Evolutionary conservation across 2,888 invertebrate species (phyloP).

Genomic region (Crematogaster levior): DNA sequence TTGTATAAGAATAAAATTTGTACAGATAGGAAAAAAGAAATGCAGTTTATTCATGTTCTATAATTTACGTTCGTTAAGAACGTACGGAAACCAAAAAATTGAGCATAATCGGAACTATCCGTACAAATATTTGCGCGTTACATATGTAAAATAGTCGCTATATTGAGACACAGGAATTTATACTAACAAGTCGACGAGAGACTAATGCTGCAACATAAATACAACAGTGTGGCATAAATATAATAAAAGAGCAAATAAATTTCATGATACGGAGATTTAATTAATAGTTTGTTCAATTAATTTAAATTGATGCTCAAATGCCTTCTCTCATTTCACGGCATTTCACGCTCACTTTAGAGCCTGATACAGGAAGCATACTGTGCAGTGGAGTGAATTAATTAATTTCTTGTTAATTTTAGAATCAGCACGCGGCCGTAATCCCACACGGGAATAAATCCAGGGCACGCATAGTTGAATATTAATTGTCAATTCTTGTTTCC

Average conservation of each 20-base stretch:
- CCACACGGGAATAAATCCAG: background rate
- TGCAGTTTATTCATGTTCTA: background rate
- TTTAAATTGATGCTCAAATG: background rate
- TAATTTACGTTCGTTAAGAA: background rate
- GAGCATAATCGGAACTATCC: background rate
- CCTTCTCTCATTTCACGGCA: slow-evolving; percentile 34
- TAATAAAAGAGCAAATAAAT: background rate
- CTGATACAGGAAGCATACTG: slow-evolving; percentile 62
- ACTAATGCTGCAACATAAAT: background rate
- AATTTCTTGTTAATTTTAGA: slow-evolving; percentile 42
- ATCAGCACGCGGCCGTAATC: slow-evolving; percentile 16
- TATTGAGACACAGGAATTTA: background rate
- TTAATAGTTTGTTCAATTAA: slow-evolving; percentile 10
- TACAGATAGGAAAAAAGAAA: background rate
- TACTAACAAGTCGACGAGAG: background rate
- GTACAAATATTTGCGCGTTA: background rate
- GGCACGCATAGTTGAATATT: background rate
- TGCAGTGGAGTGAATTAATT: slow-evolving; percentile 25
- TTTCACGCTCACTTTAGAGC: slow-evolving; percentile 60
- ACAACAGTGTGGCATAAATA: background rate
- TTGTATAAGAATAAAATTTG: background rate
- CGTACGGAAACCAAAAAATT: background rate
- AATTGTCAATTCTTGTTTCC: background rate
- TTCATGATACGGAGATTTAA: background rate
- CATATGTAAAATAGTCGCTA: background rate